Base-by-base conservation (phyloP, 2,113 vertebrate species). In the Gasterosteus nipponicus region DNA sequence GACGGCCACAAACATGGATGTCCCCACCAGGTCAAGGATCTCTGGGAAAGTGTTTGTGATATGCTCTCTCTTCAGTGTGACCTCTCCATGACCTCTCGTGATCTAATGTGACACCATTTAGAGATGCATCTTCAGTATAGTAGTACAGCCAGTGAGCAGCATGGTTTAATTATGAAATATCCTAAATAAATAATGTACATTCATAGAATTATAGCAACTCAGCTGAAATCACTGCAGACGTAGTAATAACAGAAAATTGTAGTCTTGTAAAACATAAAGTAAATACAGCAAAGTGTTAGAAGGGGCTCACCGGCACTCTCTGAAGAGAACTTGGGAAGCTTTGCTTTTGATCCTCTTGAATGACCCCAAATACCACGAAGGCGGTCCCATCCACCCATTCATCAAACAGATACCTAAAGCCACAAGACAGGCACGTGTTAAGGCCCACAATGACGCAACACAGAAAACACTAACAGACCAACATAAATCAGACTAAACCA, bases 331-430 rank as follows among this genome's bases (percentile, higher is more conserved):
- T 53, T 0, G 94, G 83, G 59, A 97, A 84, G 39, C 93, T 93
- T 3, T n/a, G 93, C 82, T 86, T 96, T 38, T 85, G 67, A 0
- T 47, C 58, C 0, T 91, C 77, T 0, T 89, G 64, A 0, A 92
- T 57, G 4, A 96, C 71, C 0, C 96, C 96, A 15, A 97, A 97
- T 72, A 97, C 93, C 59, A 93, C 94, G 0, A 95, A 96, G 18
- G 94, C 96, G 0, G 56, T 61, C 0, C 96, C 96, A 0, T 92
- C 14, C 31, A 97, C 87, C 0, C 44, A 69, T 81, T 95, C 84
- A 22, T 95, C 95, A 0, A 96, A 96, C 10, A 97, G 80, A 88
- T 96, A 97, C 65, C 96, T 96, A 44, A 54, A 83, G 41, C n/a
- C 69, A 66, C 54, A 77, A 49, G 4, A 73, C 3, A 15, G 29